Percentiles rank a stretch among this genome's conserved stretches.
phyloP scores from a whole-genome alignment of 2,888 invertebrate species.

The Tenthredo scrophulariae region DNA sequence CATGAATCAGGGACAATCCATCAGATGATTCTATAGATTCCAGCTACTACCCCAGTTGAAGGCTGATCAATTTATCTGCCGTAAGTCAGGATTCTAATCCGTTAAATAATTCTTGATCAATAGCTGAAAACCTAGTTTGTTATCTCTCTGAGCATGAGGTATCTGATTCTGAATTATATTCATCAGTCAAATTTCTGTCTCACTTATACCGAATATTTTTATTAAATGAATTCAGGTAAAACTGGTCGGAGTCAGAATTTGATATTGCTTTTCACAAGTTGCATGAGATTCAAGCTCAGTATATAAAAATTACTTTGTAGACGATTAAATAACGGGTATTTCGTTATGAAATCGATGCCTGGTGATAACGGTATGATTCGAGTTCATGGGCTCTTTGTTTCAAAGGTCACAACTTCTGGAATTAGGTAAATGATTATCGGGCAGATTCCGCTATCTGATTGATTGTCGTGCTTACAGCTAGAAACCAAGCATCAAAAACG shows the following conservation, averaged over 20 bases:
- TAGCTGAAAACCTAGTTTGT: background rate
- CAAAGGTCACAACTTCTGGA: background rate
- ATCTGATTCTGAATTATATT: background rate
- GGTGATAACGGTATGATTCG: background rate
- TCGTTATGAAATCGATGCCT: background rate
- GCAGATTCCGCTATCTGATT: background rate
- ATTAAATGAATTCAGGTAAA: background rate
- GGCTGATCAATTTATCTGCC: background rate
- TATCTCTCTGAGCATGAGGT: background rate
- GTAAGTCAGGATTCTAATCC: background rate
- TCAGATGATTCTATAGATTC: background rate
- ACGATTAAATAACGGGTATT: background rate
- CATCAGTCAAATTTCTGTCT: background rate
- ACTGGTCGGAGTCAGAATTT: background rate
- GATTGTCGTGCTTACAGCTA: conserved; percentile 11
- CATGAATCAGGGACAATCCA: background rate
- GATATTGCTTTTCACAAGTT: background rate
- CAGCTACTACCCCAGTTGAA: background rate
- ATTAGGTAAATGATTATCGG: background rate
- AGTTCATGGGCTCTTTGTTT: conserved; percentile 1
- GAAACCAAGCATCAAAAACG: background rate
- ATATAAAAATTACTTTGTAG: background rate
- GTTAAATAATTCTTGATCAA: background rate
- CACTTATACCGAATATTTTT: background rate
- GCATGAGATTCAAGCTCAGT: background rate